Base-by-base conservation (phyloP, 2,113 vertebrate genomes). In the Leucopsar rothschildi region DNA sequence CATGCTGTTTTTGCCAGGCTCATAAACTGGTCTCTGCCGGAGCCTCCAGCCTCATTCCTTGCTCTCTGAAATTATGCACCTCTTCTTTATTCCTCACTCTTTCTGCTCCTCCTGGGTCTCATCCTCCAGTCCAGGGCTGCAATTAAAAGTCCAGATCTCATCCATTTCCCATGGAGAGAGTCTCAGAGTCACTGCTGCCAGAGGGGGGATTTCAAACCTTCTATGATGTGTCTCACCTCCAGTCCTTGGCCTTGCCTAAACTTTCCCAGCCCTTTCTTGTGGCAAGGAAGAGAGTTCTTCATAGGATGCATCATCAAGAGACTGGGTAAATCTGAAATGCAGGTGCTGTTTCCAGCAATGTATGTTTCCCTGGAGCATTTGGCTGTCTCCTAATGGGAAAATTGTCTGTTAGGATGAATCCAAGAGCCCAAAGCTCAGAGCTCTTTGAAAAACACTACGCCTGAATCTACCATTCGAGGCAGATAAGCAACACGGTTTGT, bases 251-350 rank as follows among this genome's bases (percentile, higher is more conserved):
- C 68, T 86, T 92, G 68, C 75, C 90, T 93, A 94, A 92, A 88
- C 92, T 93, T 90, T 95, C 92, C 85, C 90, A 93, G 86, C 90
- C 59, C 96, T 97, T 97, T 97, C 92, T 96, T 96, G 96, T 96
- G 96, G 96, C 79, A 93, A 40, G 92, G 70, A 93, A 70, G 45
- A 95, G 70, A 96, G n/a, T 63, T 92, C 71, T n/a, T 80, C 90
- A 80, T 53, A 83, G 90, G 92, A 88, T 93, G 96, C 79, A 93
- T 96, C 96, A 96, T 96, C 92, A 96, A 93, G 90, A 20, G 70
- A 80, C 92, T 47, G 88, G 76, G 82, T 80, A 82, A 96, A 96
- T 88, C 85, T 73, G 96, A 90, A 96, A 96, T 83, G 92, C 31
- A 37, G 82, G 76, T 57, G 79, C 79, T 0, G 12, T 94, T 95